Evolutionary conservation across 2,113 vertebrate genomes (phyloP).

Genomic region (Larimichthys crocea): DNA sequence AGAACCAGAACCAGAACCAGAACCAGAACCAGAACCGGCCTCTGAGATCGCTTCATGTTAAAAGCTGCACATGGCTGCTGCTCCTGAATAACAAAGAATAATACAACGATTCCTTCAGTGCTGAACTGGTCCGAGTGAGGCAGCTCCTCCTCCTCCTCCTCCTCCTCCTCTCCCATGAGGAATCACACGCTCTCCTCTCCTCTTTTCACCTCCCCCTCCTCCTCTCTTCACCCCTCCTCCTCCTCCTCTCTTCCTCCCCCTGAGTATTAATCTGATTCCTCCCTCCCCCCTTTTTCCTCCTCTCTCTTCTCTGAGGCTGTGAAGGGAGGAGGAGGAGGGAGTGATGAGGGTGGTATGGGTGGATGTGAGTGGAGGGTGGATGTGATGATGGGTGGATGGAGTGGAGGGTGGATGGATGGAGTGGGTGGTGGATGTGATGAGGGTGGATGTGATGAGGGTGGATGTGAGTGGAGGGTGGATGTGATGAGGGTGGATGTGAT

Average conservation of each 20-base stretch:
- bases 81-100: no score
- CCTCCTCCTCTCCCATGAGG: conserved; percentile 59
- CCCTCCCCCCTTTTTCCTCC: not conserved
- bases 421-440: not conserved
- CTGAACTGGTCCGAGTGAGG: not conserved
- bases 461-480: not conserved
- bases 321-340: not conserved
- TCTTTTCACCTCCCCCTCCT: conserved; percentile 55
- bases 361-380: not conserved
- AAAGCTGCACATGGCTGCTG: no score
- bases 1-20: no score
- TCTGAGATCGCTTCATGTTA: no score
- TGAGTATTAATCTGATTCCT: conserved; percentile 54
- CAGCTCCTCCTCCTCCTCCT: not conserved
- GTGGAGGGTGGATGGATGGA: conserved; percentile 28
- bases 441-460: not conserved
- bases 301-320: not conserved
- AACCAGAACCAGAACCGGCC: no score
- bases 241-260: conserved; percentile 34
- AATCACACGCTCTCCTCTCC: conserved; percentile 60
- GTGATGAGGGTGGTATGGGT: not conserved
- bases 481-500: no score
- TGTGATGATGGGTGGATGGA: conserved; percentile 2
- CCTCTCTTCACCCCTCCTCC: conserved; percentile 20
- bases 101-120: not conserved